Evolutionary conservation across 1,140 invertebrate species (phyloP), one percentile per base, ranked within the genome.

Genomic region (Drosophila subobscura): DNA sequence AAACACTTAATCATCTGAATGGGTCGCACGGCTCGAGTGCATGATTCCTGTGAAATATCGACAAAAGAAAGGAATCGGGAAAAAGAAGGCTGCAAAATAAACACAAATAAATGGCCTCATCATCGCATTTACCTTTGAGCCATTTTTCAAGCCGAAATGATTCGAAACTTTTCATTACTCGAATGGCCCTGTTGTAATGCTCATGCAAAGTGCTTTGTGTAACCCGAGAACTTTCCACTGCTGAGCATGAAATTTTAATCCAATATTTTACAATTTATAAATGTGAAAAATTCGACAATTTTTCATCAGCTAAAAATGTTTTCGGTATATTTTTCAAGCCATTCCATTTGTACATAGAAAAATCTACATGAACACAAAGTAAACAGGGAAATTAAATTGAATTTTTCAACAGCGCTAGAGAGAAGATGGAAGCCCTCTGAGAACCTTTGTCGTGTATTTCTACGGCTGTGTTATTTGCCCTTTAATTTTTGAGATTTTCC

Each of bases 1-100:
- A 67, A 85, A 76, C 68, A 80, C 63, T 85, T 73, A 79, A 80
- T 86, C 77, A 86, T 86, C 51, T 65, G 49, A 61, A 54, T 61
- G 58, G 44, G 25, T 33, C 45, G 41, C 75, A 33, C 55, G 54
- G 41, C 41, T 54, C 40, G 42, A 33, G 54, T 46, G 27, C 33
- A 53, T 33, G 57, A 46, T 44, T 50, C 70, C 61, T 59, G 50
- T 58, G 68, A 70, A 68, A 49, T 68, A 70, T 68, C 63, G 66
- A 54, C 66, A 68, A 70, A 67, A 44, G 67, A 68, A 65, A 33
- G 53, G 54, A 66, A 67, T 25, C 25, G 25, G 33, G 33, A 49
- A 25, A 49, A 25, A 7, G 66, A 56, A 56, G 55, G 25, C 64
- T 52, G 23, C 16, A 70, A 68, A 70, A 70, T 68, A 70, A 67